Conservation (phyloP, 2,113 vertebrate genomes). For the Fregata magnificens region DNA sequence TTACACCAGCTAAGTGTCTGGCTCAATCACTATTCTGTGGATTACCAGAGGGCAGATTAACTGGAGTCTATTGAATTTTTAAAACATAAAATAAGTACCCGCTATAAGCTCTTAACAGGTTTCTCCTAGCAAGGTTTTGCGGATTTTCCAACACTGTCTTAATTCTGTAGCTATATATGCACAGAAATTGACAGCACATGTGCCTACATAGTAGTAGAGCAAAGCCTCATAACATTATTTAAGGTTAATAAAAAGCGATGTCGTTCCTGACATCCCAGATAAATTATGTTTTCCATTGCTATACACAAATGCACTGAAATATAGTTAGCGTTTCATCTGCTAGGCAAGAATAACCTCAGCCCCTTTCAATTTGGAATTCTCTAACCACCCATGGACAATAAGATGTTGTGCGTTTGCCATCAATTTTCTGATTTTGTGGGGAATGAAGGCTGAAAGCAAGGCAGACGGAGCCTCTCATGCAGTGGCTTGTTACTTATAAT, state of each 20-base stretch:
- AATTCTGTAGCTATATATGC: neutral
- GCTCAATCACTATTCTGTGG: constrained; percentile 5
- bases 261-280: neutral
- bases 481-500: constrained; percentile 22
- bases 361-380: constrained; percentile 57
- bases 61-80: neutral
- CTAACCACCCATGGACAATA: constrained; percentile 30
- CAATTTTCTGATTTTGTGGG: constrained; percentile 61
- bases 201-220: neutral
- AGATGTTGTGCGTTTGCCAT: constrained; percentile 19
- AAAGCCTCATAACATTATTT: neutral
- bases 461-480: neutral
- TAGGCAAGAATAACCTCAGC: neutral
- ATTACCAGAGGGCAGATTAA: constrained; percentile 49
- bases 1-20: constrained; percentile 26
- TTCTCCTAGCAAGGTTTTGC: neutral
- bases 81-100: constrained; percentile 37
- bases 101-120: neutral
- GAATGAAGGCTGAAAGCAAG: constrained; percentile 18
- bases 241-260: constrained; percentile 25
- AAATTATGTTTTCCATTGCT: constrained; percentile 30
- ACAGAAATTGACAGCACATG: neutral
- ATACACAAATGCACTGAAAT: neutral
- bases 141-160: neutral
- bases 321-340: neutral